Evolutionary conservation across 2,113 vertebrate species (phyloP).

Genomic region (Gnathonemus longibarbis): DNA sequence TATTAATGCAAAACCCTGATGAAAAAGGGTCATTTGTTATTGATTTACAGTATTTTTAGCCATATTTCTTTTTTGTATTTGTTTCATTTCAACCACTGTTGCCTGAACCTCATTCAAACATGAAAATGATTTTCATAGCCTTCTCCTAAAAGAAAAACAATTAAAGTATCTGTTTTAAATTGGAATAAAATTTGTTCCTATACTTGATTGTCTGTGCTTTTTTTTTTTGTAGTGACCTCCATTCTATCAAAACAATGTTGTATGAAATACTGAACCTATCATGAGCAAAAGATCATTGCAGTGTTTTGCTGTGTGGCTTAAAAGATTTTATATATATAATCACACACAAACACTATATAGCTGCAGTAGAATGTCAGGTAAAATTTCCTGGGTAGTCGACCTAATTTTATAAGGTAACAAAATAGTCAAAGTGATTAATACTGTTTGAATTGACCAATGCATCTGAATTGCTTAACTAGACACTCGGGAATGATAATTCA

Average conservation of each 20-base stretch:
- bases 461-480: background rate
- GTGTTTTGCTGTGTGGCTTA: too few relatives aligned
- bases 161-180: constrained; percentile 73
- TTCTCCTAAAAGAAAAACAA: constrained; percentile 73
- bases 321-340: too few relatives aligned
- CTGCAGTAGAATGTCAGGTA: background rate
- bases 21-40: constrained; percentile 52
- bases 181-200: constrained; percentile 77
- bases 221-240: background rate
- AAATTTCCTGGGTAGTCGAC: background rate
- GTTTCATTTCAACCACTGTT: constrained; percentile 72
- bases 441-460: background rate
- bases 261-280: too few relatives aligned
- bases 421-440: background rate
- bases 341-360: background rate
- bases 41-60: constrained; percentile 68
- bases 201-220: constrained; percentile 56
- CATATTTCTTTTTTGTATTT: constrained; percentile 59
- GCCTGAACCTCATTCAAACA: constrained; percentile 77
- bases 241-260: too few relatives aligned
- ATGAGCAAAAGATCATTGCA: too few relatives aligned
- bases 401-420: background rate
- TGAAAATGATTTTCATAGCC: constrained; percentile 73
- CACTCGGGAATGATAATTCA: background rate
- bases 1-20: constrained; percentile 49